Evolutionary conservation across 2,797 vertebrate species (phyloP).

Genomic region (Rallus crepitans): DNA sequence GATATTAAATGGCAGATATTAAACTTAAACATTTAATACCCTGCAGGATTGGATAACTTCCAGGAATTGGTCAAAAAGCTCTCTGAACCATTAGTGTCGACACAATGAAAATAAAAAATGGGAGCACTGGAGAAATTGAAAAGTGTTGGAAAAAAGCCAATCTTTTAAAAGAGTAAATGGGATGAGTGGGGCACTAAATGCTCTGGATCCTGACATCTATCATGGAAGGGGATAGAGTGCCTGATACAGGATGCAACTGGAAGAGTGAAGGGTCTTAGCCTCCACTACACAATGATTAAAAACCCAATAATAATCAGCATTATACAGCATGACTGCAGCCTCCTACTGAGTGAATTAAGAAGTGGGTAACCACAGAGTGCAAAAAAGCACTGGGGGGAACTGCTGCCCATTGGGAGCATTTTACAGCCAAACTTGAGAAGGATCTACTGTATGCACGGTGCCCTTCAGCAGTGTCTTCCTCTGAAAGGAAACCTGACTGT

Average conservation of each 20-base stretch:
- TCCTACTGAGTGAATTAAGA: not conserved
- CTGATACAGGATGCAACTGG: not conserved
- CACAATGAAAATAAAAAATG: constrained; percentile 34
- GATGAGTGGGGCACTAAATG: not conserved
- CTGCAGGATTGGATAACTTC: constrained; percentile 36
- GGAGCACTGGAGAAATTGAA: constrained; percentile 25
- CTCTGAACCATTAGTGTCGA: constrained; percentile 26
- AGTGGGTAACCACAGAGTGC: rapidly evolving
- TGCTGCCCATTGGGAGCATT: not conserved
- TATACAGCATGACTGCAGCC: not conserved
- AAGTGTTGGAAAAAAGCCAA: constrained; percentile 49
- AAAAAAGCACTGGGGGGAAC: not conserved
- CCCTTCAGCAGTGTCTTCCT: not conserved
- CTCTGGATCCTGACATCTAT: constrained; percentile 26
- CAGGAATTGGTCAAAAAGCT: constrained; percentile 30
- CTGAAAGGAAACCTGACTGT: not conserved
- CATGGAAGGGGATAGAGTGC: not conserved
- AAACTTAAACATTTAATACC: constrained; percentile 39
- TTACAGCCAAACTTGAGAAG: not conserved
- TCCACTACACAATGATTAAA: not conserved
- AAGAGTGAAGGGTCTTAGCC: not conserved
- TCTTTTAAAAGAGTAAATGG: constrained; percentile 37
- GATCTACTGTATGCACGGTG: not conserved
- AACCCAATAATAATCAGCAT: not conserved
- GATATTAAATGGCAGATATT: constrained; percentile 44